These are phyloP conservation scores for Schmidtea mediterranea DNA, from an alignment of 1,140 invertebrate genomes.

Conservation along the genomic window DNA sequence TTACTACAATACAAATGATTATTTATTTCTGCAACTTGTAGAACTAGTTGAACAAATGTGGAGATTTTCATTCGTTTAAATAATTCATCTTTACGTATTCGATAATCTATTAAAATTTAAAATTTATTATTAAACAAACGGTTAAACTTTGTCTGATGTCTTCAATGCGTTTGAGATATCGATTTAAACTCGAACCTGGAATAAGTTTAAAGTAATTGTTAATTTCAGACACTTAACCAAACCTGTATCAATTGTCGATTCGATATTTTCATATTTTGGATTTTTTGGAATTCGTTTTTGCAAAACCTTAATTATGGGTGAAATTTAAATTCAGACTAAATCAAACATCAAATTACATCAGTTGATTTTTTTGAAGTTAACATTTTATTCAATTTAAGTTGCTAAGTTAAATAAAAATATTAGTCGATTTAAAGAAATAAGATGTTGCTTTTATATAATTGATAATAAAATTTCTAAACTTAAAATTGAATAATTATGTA, in stretches of 20 bases:
- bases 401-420: too few relatives aligned
- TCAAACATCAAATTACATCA: too few relatives aligned
- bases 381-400: too few relatives aligned
- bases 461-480: too few relatives aligned
- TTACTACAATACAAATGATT: too few relatives aligned
- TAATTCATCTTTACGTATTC: slow-evolving; percentile 27
- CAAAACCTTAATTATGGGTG: slow-evolving; percentile 17
- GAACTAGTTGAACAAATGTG: slow-evolving; percentile 28
- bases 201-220: slow-evolving; percentile 12
- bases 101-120: slow-evolving; percentile 17
- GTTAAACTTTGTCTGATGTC: neutral
- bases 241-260: slow-evolving; percentile 22
- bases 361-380: too few relatives aligned
- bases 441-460: too few relatives aligned
- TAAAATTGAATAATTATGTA: too few relatives aligned
- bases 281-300: slow-evolving; percentile 21
- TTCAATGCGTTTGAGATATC: neutral
- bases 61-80: slow-evolving; percentile 31
- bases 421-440: too few relatives aligned
- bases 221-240: slow-evolving; percentile 18
- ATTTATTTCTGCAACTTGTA: slow-evolving; percentile 2
- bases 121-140: neutral
- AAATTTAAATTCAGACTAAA: neutral
- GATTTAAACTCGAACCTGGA: neutral
- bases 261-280: slow-evolving; percentile 24